phyloP scores from a whole-genome alignment of 2,113 vertebrate genomes.

The Mohoua ochrocephala region DNA sequence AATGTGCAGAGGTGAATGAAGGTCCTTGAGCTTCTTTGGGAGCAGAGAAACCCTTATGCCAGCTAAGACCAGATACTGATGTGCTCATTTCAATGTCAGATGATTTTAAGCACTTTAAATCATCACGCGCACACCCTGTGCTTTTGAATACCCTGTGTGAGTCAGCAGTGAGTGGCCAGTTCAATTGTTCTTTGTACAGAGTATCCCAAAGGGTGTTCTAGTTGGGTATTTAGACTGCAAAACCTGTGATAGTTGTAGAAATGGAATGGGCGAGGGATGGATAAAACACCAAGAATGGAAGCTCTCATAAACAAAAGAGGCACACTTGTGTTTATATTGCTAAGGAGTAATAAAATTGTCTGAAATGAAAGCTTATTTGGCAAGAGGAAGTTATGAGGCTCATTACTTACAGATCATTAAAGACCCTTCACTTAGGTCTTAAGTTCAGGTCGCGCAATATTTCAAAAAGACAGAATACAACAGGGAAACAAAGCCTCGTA shows the following conservation, averaged over 20 bases:
- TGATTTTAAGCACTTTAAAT: not conserved
- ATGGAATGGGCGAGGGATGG: not conserved
- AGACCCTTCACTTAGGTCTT: not conserved
- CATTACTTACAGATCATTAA: constrained; percentile 10
- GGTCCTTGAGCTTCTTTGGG: not conserved
- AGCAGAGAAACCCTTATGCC: not conserved
- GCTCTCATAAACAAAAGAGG: not conserved
- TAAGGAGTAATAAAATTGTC: not conserved
- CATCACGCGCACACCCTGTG: not conserved
- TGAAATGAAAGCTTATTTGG: constrained; percentile 19
- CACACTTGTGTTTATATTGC: not conserved
- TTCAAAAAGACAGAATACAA: constrained; percentile 22
- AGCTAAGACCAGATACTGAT: not conserved
- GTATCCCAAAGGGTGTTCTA: not conserved
- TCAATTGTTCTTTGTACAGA: not conserved
- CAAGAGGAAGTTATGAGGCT: constrained; percentile 13
- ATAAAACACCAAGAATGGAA: not conserved
- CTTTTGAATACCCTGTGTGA: not conserved
- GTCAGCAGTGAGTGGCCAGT: not conserved
- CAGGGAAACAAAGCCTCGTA: not conserved
- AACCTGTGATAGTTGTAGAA: not conserved
- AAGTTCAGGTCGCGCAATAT: not conserved
- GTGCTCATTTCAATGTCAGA: not conserved
- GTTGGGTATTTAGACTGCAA: not conserved
- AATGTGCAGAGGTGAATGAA: not conserved